Evolutionary conservation across 2,113 vertebrate genomes (phyloP).

Genomic region (Meleagris gallopavo): DNA sequence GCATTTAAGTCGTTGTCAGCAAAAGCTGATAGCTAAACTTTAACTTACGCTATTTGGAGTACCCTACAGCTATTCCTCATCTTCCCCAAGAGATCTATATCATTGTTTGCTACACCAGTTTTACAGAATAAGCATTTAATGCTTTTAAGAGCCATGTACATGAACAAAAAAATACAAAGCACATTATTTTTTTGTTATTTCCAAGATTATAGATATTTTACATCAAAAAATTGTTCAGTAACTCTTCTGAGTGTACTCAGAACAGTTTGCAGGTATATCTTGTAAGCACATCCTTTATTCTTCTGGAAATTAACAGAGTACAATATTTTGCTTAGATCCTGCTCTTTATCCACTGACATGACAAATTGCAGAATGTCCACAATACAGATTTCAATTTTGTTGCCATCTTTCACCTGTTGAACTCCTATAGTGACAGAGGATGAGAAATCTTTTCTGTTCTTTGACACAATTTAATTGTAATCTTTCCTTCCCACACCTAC

Average conservation of each 20-base stretch:
- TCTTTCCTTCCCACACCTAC: neutral
- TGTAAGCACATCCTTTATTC: neutral
- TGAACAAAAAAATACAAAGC: neutral
- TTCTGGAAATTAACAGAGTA: neutral
- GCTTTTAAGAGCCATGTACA: neutral
- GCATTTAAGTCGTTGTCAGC: too few species aligned
- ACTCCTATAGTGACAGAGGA: neutral
- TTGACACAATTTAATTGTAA: neutral
- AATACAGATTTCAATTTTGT: neutral
- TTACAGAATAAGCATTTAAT: neutral
- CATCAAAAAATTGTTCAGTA: neutral
- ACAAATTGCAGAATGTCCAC: neutral
- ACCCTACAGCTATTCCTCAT: neutral
- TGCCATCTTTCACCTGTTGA: neutral
- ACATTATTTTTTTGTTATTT: neutral
- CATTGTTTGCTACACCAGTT: neutral
- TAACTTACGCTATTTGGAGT: too few species aligned
- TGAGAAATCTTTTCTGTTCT: neutral
- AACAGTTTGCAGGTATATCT: neutral
- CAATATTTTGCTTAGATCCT: neutral
- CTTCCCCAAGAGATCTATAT: neutral
- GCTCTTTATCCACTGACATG: neutral
- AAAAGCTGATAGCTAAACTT: too few species aligned
- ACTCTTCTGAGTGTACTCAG: neutral
- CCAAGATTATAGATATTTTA: neutral